Evolutionary conservation across 2,888 invertebrate species (phyloP).

Genomic region (Ennomos erosarius): DNA sequence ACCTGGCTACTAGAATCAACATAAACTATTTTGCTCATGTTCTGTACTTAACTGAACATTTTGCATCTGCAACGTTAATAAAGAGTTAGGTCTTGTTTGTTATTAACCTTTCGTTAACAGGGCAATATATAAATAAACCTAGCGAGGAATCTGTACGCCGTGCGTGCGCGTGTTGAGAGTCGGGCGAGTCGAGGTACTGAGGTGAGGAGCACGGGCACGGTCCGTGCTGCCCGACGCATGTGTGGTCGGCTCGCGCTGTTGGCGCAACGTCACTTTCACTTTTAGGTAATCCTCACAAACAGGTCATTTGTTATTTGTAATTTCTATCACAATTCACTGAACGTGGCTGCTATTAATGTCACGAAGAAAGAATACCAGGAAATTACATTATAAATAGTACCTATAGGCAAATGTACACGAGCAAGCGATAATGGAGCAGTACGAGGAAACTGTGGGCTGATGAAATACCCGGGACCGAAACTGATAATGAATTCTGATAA

Average conservation of each 20-base stretch:
- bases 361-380: conserved; percentile 22
- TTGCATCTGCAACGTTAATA: conserved; percentile 5
- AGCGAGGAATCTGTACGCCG: conserved; percentile 21
- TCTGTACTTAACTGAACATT: not conserved
- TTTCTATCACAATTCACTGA: conserved; percentile 35
- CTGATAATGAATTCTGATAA: conserved; percentile 30
- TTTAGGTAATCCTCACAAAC: conserved; percentile 48
- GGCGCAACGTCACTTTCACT: conserved; percentile 44
- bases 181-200: conserved; percentile 18
- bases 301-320: conserved; percentile 36
- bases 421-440: conserved; percentile 23
- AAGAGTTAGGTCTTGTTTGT: conserved; percentile 30
- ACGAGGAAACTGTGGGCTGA: conserved; percentile 51
- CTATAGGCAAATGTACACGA: conserved; percentile 22
- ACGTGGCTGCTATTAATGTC: conserved; percentile 28
- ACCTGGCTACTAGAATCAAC: not conserved
- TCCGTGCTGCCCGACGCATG: conserved; percentile 18
- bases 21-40: not conserved
- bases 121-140: conserved; percentile 10
- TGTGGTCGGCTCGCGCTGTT: conserved; percentile 30
- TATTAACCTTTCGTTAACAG: conserved; percentile 33
- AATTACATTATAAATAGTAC: conserved; percentile 1
- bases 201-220: conserved; percentile 18
- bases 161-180: conserved; percentile 5
- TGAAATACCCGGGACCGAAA: conserved; percentile 47